Percentiles rank a stretch among this genome's conserved stretches.
Evolutionary conservation across 2,888 invertebrate species (phyloP).

Genomic region (Drosophila robusta): DNA sequence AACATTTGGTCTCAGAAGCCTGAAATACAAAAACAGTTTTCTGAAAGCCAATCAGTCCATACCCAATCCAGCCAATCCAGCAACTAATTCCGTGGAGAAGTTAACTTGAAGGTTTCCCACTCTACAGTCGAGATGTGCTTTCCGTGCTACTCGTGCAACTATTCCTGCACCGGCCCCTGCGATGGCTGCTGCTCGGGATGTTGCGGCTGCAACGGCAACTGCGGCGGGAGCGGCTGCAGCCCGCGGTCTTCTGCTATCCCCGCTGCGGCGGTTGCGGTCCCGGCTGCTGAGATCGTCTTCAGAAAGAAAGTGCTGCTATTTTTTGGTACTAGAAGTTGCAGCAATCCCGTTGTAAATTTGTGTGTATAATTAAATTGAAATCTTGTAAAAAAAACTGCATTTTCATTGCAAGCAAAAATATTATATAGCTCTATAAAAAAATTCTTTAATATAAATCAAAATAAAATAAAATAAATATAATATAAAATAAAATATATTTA

Average conservation of each 20-base stretch:
- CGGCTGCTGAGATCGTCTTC: constrained; percentile 6
- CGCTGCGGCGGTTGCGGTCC: not conserved
- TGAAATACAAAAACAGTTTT: not conserved
- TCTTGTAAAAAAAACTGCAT: no score
- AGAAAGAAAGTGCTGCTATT: constrained; percentile 1
- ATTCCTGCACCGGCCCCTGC: constrained; percentile 24
- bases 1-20: not conserved
- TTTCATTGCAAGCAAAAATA: no score
- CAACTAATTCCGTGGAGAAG: constrained; percentile 1
- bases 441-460: no score
- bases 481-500: no score
- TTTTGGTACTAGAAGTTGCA: not conserved
- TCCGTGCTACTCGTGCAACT: constrained; percentile 23
- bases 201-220: constrained; percentile 26
- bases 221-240: constrained; percentile 11
- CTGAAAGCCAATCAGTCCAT: not conserved
- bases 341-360: no score
- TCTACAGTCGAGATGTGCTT: constrained; percentile 4
- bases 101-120: not conserved
- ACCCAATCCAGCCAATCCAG: not conserved
- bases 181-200: constrained; percentile 24
- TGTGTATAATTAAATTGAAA: no score
- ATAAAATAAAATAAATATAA: no score
- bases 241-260: constrained; percentile 6
- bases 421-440: no score